Percentiles rank a stretch among this genome's conserved stretches.
Evolutionary conservation across 2,797 vertebrate species (phyloP).

Genomic region (Gambusia yucatana): DNA sequence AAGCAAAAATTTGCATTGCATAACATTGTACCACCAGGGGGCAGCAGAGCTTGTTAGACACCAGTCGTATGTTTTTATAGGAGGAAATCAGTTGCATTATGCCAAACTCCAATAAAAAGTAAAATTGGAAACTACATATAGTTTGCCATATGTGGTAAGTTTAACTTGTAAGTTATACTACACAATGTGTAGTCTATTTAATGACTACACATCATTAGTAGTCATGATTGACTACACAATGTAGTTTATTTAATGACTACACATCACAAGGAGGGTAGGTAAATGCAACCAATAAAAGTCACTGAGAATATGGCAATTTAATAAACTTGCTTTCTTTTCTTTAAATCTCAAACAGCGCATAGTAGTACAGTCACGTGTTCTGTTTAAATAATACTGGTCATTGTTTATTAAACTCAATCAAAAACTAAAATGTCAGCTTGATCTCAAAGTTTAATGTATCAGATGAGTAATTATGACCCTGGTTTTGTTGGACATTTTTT

Average conservation of each 20-base stretch:
- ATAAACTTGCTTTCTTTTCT: background rate
- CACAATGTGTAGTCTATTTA: too few species aligned
- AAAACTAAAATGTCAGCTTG: background rate
- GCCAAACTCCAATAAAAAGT: background rate
- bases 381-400: background rate
- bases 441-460: background rate
- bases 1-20: background rate
- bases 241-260: too few species aligned
- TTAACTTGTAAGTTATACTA: too few species aligned
- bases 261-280: background rate
- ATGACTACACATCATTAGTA: too few species aligned
- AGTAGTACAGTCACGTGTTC: background rate
- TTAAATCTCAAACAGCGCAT: background rate
- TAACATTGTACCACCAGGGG: constrained; percentile 38
- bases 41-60: constrained; percentile 35
- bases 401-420: background rate
- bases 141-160: too few species aligned
- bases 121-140: background rate
- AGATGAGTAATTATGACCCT: background rate
- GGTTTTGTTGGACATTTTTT: background rate
- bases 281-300: background rate
- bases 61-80: background rate
- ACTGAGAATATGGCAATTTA: background rate
- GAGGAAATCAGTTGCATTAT: background rate
- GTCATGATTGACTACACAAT: too few species aligned